Evolutionary conservation across 2,888 invertebrate species (phyloP).

Genomic region (Yponomeuta plumbellus): DNA sequence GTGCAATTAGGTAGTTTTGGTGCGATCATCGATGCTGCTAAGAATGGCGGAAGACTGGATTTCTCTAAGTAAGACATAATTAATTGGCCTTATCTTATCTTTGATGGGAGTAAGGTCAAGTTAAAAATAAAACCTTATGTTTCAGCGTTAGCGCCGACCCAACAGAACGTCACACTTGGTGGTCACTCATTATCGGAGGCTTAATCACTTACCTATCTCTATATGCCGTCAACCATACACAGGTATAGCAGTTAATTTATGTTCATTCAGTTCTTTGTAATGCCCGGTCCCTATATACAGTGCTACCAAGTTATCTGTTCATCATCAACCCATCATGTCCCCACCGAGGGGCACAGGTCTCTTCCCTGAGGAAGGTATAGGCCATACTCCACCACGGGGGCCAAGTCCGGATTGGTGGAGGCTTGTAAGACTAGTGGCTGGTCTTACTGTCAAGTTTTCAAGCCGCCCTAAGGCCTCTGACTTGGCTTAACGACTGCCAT

Average conservation of each 20-base stretch:
- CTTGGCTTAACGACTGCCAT: no score
- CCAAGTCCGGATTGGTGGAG: no score
- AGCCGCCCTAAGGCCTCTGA: no score
- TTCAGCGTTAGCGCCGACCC: conserved; percentile 86
- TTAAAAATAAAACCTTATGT: conserved; percentile 19
- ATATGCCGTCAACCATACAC: conserved; percentile 93
- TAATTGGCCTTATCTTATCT: neutral
- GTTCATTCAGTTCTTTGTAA: neutral
- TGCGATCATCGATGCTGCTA: conserved; percentile 83
- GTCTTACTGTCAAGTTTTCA: no score
- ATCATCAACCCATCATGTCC: no score
- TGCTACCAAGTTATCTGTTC: no score
- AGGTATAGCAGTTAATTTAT: conserved; percentile 41
- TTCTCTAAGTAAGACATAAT: conserved; percentile 77
- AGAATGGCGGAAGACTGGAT: conserved; percentile 81
- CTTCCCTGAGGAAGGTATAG: no score
- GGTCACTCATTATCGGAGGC: conserved; percentile 88
- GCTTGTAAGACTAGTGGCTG: no score
- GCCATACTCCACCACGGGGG: no score
- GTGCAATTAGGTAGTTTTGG: conserved; percentile 82
- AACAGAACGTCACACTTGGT: conserved; percentile 89
- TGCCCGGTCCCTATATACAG: no score
- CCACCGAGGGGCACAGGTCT: no score
- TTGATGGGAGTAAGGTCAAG: neutral
- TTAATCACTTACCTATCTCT: conserved; percentile 86